A percentile compares a stretch with the other conserved stretches of the same genome.
Conservation (phyloP, 1,140 invertebrate species). For the Lasioglossum baleicum region DNA sequence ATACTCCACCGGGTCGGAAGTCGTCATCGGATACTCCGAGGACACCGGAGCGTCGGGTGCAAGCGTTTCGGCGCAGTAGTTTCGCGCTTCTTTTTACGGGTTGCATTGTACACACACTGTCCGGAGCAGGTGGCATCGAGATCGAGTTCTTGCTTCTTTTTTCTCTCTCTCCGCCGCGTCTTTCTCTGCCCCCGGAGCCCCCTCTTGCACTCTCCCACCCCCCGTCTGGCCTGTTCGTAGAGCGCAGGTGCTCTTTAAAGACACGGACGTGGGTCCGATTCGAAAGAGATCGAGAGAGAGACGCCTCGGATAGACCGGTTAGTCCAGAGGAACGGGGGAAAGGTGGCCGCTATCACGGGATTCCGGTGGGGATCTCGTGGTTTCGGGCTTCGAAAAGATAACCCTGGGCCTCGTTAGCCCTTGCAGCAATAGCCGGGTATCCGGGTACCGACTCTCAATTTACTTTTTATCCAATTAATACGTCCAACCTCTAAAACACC, state of each 20-base stretch:
- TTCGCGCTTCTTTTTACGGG: conserved; percentile 37
- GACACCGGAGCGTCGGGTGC: too few relatives aligned
- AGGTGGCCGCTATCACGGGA: not conserved
- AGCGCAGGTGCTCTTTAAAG: conserved; percentile 67
- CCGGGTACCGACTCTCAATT: too few relatives aligned
- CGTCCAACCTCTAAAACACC: too few relatives aligned
- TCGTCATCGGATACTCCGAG: not conserved
- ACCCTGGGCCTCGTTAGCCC: too few relatives aligned
- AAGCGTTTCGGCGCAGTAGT: conserved; percentile 10
- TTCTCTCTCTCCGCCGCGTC: not conserved
- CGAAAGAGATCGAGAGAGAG: conserved; percentile 37
- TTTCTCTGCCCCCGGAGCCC: not conserved
- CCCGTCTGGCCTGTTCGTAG: conserved; percentile 11
- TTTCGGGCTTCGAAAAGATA: not conserved
- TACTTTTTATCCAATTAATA: too few relatives aligned
- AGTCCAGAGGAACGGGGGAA: not conserved
- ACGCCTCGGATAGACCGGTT: conserved; percentile 41
- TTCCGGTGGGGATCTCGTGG: not conserved
- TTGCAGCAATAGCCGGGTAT: too few relatives aligned
- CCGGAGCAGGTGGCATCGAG: conserved; percentile 64
- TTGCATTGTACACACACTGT: conserved; percentile 53
- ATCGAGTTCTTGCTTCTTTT: conserved; percentile 50
- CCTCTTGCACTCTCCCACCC: not conserved
- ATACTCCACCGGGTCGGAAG: not conserved
- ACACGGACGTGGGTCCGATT: conserved; percentile 49